A percentile compares a stretch with the other conserved stretches of the same genome.
Evolutionary conservation across 2,113 vertebrate genomes (phyloP).

Genomic region (Triplophysa rosa): DNA sequence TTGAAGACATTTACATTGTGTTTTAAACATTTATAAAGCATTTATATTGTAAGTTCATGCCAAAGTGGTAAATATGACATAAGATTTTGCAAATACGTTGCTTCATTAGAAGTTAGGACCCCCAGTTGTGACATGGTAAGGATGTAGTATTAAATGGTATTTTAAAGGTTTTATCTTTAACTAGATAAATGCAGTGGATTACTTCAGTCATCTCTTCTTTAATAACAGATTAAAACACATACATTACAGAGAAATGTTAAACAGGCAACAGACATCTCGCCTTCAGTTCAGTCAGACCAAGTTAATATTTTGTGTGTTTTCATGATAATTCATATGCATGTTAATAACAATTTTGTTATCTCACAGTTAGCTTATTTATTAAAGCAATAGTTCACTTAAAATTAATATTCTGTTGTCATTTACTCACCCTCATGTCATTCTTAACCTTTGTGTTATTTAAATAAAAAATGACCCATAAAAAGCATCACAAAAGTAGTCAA

Average conservation of each 20-base stretch:
- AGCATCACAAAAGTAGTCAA: too few species aligned
- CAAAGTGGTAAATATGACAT: neutral
- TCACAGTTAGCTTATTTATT: neutral
- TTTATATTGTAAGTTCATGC: neutral
- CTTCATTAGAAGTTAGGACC: neutral
- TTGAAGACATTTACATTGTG: neutral
- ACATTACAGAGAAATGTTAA: neutral
- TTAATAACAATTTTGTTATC: neutral
- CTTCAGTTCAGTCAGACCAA: neutral
- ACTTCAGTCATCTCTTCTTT: neutral
- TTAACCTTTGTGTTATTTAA: too few species aligned
- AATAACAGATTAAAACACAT: neutral
- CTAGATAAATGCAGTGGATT: neutral
- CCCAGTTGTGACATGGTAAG: neutral
- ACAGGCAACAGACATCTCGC: neutral
- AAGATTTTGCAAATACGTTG: neutral
- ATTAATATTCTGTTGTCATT: neutral
- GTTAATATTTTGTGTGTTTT: neutral
- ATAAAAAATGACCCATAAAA: too few species aligned
- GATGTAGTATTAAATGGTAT: slow-evolving; percentile 1
- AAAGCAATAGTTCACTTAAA: slow-evolving; percentile 1
- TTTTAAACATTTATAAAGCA: neutral
- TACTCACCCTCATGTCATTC: neutral
- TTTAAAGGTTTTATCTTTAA: neutral
- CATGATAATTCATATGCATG: neutral